Conservation (phyloP, 2,888 invertebrate genomes). For the Auanema freiburgensis region DNA sequence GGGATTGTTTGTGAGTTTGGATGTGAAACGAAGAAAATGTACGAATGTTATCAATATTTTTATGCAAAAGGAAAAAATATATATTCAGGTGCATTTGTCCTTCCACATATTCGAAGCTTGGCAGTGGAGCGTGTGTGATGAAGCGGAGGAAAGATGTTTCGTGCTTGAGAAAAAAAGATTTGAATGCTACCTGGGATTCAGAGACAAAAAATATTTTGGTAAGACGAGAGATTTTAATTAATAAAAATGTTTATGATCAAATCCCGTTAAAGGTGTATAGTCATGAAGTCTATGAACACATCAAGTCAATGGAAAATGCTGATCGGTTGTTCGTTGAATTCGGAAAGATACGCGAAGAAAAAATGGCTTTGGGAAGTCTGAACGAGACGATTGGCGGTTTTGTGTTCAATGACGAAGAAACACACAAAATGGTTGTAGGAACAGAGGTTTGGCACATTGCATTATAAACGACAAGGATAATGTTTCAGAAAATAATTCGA, state of each 20-base stretch:
- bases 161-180: constrained; percentile 31
- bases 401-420: constrained; percentile 15
- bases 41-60: constrained; percentile 6
- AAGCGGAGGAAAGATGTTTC: constrained; percentile 24
- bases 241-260: neutral
- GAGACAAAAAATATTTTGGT: constrained; percentile 40
- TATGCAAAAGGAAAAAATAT: neutral
- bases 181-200: constrained; percentile 47
- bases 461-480: neutral
- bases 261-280: constrained; percentile 17
- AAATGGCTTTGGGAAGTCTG: neutral
- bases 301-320: constrained; percentile 25
- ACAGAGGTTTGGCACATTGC: constrained; percentile 23
- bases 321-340: constrained; percentile 42
- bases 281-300: constrained; percentile 26
- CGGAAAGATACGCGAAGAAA: constrained; percentile 19
- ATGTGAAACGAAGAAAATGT: constrained; percentile 42
- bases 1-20: constrained; percentile 54
- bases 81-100: constrained; percentile 46
- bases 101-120: constrained; percentile 26
- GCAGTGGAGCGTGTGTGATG: constrained; percentile 29
- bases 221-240: neutral
- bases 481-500: constrained; percentile 35
- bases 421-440: constrained; percentile 32
- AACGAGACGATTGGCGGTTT: constrained; percentile 11